These are phyloP conservation scores for Zingel zingel DNA, from an alignment of 2,113 vertebrate genomes.

Conservation along the genomic window DNA sequence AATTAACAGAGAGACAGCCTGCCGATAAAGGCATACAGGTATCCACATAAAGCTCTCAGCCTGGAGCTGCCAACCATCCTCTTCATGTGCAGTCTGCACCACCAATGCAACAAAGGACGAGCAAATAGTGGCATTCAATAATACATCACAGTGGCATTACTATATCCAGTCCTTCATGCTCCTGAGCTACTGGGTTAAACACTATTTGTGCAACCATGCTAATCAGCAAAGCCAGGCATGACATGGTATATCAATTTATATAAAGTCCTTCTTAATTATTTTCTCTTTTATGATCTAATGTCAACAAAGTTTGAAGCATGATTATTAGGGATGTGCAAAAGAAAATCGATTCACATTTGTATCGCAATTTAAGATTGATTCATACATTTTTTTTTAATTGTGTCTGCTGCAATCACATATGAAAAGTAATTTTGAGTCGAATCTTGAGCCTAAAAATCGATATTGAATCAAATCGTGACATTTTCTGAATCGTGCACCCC, in stretches of 20 bases:
- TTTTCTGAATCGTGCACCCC: too few species aligned
- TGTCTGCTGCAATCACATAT: too few species aligned
- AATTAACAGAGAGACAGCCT: slow-evolving; percentile 7
- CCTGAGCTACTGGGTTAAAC: slow-evolving; percentile 5
- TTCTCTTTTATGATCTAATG: neutral
- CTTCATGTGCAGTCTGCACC: slow-evolving; percentile 5
- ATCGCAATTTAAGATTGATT: too few species aligned
- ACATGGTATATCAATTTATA: neutral
- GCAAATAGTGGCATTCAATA: slow-evolving; percentile 37
- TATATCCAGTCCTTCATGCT: slow-evolving; percentile 12
- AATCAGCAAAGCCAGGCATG: slow-evolving; percentile 1
- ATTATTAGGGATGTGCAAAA: neutral
- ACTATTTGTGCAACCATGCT: neutral
- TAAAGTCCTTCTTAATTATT: neutral
- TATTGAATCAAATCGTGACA: too few species aligned
- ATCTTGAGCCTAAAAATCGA: too few species aligned
- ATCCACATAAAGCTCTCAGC: slow-evolving; percentile 32
- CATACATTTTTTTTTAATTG: too few species aligned
- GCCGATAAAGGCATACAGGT: neutral
- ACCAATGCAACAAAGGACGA: slow-evolving; percentile 19
- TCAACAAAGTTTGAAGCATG: neutral
- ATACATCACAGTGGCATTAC: slow-evolving; percentile 37
- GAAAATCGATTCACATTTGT: too few species aligned
- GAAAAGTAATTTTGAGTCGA: too few species aligned
- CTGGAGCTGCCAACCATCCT: slow-evolving; percentile 26